phyloP scores from a whole-genome alignment of 2,113 vertebrate genomes.

The Gopherus flavomarginatus region DNA sequence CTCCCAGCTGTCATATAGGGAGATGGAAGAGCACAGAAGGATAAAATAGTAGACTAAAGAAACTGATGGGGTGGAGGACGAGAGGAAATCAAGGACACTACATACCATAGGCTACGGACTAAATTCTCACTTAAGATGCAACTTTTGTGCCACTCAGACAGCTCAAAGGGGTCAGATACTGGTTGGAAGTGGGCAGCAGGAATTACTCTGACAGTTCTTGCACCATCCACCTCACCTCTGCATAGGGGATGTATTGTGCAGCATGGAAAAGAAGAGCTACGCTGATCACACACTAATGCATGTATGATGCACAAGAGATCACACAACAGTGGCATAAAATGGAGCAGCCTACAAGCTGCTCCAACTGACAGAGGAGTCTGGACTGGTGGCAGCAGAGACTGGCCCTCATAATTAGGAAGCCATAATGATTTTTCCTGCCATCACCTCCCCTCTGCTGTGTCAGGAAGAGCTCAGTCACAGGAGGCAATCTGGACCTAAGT shows the following conservation, averaged over 20 bases:
- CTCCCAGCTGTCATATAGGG: background rate
- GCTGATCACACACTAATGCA: too few species aligned
- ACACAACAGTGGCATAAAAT: background rate
- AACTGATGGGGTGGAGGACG: background rate
- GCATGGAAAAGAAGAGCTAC: background rate
- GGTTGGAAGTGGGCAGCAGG: rapidly evolving
- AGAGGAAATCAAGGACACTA: background rate
- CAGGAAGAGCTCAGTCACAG: background rate
- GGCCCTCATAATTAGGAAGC: rapidly evolving
- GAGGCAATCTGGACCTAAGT: background rate
- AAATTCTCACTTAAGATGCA: background rate
- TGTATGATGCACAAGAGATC: too few species aligned
- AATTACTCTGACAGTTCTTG: background rate
- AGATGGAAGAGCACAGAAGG: background rate
- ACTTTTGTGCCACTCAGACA: background rate
- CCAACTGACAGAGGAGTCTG: background rate
- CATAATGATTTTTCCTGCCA: background rate
- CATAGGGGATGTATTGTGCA: rapidly evolving
- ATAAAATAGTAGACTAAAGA: background rate
- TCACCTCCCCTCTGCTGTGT: background rate
- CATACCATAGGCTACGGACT: background rate
- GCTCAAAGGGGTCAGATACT: background rate
- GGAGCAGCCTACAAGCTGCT: rapidly evolving
- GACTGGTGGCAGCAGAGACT: too few species aligned
- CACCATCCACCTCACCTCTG: rapidly evolving